Conservation (phyloP, 2,888 invertebrate species). For the Lasioglossum morio region DNA sequence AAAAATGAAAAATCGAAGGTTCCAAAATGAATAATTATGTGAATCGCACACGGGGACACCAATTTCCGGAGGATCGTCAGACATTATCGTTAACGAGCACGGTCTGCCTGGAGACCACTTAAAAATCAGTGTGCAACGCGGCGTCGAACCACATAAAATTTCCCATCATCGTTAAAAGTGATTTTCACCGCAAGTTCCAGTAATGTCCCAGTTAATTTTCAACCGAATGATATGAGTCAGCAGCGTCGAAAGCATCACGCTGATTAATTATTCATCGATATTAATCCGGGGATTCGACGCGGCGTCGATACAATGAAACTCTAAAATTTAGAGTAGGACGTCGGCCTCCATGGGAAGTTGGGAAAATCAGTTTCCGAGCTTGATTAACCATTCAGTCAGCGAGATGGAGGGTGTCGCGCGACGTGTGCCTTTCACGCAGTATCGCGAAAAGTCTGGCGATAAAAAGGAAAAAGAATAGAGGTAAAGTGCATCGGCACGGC, state of each 20-base stretch:
- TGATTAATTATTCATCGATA: constrained; percentile 61
- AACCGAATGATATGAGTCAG: neutral
- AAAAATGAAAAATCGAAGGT: too few species aligned
- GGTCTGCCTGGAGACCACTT: neutral
- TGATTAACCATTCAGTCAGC: constrained; percentile 67
- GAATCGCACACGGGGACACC: neutral
- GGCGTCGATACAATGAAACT: constrained; percentile 11
- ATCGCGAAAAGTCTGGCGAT: constrained; percentile 37
- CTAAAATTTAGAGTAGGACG: constrained; percentile 40
- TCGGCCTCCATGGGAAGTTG: constrained; percentile 22
- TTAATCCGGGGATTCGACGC: constrained; percentile 38
- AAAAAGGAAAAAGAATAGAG: neutral
- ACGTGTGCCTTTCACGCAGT: constrained; percentile 28
- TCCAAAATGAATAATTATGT: too few species aligned
- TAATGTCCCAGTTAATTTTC: neutral
- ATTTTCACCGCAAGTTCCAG: neutral
- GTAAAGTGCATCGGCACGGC: neutral
- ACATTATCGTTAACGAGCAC: neutral
- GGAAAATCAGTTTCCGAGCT: constrained; percentile 54
- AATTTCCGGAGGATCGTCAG: neutral
- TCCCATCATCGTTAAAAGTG: neutral
- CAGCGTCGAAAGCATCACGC: constrained; percentile 12
- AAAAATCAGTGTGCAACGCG: neutral
- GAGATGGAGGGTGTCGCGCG: constrained; percentile 4
- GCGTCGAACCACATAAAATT: neutral